Percentiles rank a stretch among this genome's conserved stretches.
Evolutionary conservation across 2,797 vertebrate genomes (phyloP).

Genomic region (Crocodylus rhombifer): DNA sequence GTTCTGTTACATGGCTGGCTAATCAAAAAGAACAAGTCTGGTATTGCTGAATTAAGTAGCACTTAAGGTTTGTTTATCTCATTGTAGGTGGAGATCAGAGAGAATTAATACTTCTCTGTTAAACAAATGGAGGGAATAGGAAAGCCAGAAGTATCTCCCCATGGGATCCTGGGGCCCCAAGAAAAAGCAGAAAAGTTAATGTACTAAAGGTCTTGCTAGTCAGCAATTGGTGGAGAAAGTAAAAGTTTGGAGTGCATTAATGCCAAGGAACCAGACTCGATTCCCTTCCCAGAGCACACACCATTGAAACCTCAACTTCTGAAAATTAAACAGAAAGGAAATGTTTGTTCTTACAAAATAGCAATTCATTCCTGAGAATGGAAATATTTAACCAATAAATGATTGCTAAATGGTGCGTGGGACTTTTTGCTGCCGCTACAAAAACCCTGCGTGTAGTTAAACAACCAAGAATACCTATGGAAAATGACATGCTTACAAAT

Average conservation of each 20-base stretch:
- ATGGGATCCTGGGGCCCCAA: not conserved
- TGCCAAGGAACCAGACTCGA: slow-evolving; percentile 49
- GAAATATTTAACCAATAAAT: slow-evolving; percentile 66
- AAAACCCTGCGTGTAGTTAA: slow-evolving; percentile 55
- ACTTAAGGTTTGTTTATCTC: slow-evolving; percentile 46
- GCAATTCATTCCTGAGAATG: slow-evolving; percentile 40
- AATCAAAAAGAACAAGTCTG: slow-evolving; percentile 38
- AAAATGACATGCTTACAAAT: slow-evolving; percentile 57
- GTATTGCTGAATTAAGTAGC: slow-evolving; percentile 57
- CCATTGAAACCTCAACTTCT: slow-evolving; percentile 40
- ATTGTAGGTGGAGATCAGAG: slow-evolving; percentile 55
- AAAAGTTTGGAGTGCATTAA: slow-evolving; percentile 60
- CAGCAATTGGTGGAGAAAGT: slow-evolving; percentile 19
- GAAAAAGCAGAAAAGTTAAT: slow-evolving; percentile 10
- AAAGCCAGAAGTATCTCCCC: not conserved
- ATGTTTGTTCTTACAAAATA: slow-evolving; percentile 60
- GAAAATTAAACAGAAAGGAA: slow-evolving; percentile 52
- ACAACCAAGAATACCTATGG: slow-evolving; percentile 40
- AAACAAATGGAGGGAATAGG: not conserved
- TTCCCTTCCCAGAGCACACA: slow-evolving; percentile 53
- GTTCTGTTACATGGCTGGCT: not conserved
- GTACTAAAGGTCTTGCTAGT: slow-evolving; percentile 3
- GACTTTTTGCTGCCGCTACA: slow-evolving; percentile 56
- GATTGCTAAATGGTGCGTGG: slow-evolving; percentile 60
- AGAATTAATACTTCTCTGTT: slow-evolving; percentile 35